A percentile compares a stretch with the other conserved stretches of the same genome.
phyloP scores from a whole-genome alignment of 2,888 invertebrate species.

The Allygus modestus region DNA sequence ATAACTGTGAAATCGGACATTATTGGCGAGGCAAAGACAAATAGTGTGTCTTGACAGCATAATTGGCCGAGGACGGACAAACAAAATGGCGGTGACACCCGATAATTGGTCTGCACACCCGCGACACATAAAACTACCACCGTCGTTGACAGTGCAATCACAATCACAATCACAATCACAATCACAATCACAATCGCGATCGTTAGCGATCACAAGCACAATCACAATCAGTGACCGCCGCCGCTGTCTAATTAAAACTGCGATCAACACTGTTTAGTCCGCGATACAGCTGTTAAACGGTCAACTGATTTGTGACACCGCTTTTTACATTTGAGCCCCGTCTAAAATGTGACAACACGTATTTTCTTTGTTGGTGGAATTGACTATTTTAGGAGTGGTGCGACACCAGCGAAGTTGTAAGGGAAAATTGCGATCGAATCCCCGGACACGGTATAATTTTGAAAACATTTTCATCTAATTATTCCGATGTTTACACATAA shows the following conservation, averaged over 20 bases:
- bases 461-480: too few species aligned
- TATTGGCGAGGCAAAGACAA: not conserved
- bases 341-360: too few species aligned
- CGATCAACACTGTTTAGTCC: not conserved
- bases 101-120: not conserved
- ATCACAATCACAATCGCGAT: conserved; percentile 19
- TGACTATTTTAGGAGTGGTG: too few species aligned
- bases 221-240: not conserved
- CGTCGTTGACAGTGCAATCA: not conserved
- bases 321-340: too few species aligned
- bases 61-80: conserved; percentile 3
- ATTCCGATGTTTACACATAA: too few species aligned
- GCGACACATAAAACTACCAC: not conserved
- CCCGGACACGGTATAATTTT: too few species aligned
- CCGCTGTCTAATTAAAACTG: not conserved
- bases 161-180: conserved; percentile 1
- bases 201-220: not conserved
- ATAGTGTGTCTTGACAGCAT: conserved; percentile 3
- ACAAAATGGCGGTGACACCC: conserved; percentile 20
- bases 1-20: conserved; percentile 6
- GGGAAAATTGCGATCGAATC: too few species aligned
- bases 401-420: too few species aligned
- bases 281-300: not conserved
- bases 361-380: too few species aligned
- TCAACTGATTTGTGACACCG: not conserved